Evolutionary conservation across 1,140 invertebrate species (phyloP), one percentile per base, ranked within the genome.

Genomic region (Hypothenemus hampei): DNA sequence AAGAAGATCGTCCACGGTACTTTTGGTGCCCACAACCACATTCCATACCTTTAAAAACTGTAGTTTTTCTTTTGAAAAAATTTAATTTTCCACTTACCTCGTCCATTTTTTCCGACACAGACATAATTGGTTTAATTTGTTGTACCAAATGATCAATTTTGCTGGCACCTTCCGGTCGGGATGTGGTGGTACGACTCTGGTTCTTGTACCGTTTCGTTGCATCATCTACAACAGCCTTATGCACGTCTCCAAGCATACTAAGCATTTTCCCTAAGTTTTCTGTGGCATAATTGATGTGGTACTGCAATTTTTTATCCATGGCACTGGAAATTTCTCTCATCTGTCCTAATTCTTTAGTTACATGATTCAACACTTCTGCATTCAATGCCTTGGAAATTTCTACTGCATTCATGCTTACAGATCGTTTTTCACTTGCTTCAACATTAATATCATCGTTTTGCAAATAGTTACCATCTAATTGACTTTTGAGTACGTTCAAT

Each of bases 31-130:
- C 4, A 91, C 86, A 15, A 91, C 85, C 11, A 91, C 86, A 64
- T 88, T 84, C 87, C 88, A 91, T 4, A 91, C 86, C 50, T 53
- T 20, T 11, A 15, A 43, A 16, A 20, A 21, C 8, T 19, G 3
- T 7, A 43, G 22, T 43, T 8, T 11, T 5, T 8, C 36, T n/a
- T 7, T 24, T 26, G 11, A 29, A 29, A 26, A 45, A 13, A 29
- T 16, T 35, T 24, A 0, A 16, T 35, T 19, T 29, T 2, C 16
- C 35, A 49, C 48, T 35, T 35, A 53, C 53, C 73, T 91, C 85
- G 60, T 91, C 87, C 86, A 91, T 91, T 71, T 91, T 91, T 65
- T 88, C 86, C 0, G 86, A 87, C 1, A 91, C 87, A n/a, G 81
- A 84, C 36, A 89, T 79, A 70, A 91, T 87, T 0, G 89, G 87